Evolutionary conservation across 2,797 vertebrate genomes (phyloP), one percentile per base, ranked within the genome.

Genomic region (Acipenser oxyrinchus): DNA sequence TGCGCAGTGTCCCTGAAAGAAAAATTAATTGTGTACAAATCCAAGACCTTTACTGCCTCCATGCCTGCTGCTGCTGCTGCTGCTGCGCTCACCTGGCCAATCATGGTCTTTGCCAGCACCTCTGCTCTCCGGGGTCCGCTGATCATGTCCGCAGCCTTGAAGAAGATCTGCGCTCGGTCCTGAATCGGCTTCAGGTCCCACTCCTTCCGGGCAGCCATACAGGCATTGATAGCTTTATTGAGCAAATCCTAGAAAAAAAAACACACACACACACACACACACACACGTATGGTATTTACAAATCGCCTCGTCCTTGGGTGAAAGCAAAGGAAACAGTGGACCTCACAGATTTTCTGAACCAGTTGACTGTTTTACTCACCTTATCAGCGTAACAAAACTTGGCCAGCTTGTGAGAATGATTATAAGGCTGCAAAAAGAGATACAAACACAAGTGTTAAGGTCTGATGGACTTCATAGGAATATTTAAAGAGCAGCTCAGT

Each of bases 361-460:
- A 37, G 23, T 4, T 37, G 23, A 37, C 23, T 37, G 23, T 37
- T 37, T 8, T 0, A 10, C 87, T 87, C 79, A 98, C 96, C 94
- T 94, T 91, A 83, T 95, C 91, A 0, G 96, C 96, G 0, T 96
- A 98, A 77, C 96, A 98, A 84, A 92, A 99, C 84, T 94, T 97
- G 68, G 95, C 92, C 74, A 98, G 90, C 73, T 89, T 94, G 74
- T 96, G 95, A 0, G 90, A 86, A 50, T 95, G 95, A 64, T 95
- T 92, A 71, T 93, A 98, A 0, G 96, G 96, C 96, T 98, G 68
- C 0, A 75, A 78, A 60, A 75, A 71, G 65, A 60, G 52, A 60
- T 69, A 23, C 51, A 49, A 13, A 50, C 49, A 12, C 6, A 4
- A 18, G 23, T 37, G 23, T 37, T 37, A 37, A 37, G 23, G 23